These are phyloP conservation scores for Dolichotis patagonum DNA, from an alignment of 2,113 vertebrate species.

Conservation along the genomic window DNA sequence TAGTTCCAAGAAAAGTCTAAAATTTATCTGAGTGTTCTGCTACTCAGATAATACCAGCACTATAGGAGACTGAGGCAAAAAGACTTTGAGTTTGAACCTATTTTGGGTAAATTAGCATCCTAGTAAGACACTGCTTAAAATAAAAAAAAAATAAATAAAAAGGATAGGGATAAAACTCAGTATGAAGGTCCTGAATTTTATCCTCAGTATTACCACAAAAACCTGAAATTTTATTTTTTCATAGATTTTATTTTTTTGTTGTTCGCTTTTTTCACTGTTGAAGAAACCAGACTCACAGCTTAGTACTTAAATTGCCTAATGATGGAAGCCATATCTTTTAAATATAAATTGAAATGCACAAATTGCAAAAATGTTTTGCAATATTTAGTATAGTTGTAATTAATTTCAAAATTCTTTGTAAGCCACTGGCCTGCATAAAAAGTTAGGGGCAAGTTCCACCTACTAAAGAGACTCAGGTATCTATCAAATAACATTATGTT, in stretches of 20 bases:
- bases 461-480: background rate
- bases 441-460: background rate
- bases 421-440: background rate
- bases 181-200: background rate
- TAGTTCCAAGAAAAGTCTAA: background rate
- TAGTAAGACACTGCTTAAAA: background rate
- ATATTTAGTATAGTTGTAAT: background rate
- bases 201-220: background rate
- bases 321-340: background rate
- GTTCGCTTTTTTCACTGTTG: conserved; percentile 7
- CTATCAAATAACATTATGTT: background rate
- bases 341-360: background rate
- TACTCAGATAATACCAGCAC: background rate
- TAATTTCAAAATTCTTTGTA: background rate
- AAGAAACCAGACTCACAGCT: background rate
- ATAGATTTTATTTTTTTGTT: background rate
- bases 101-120: background rate
- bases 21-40: background rate
- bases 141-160: background rate
- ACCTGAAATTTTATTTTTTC: conserved; percentile 18
- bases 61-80: background rate
- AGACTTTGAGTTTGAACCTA: background rate
- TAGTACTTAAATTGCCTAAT: background rate
- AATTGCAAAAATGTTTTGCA: background rate
- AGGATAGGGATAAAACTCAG: background rate